Base-by-base conservation (phyloP, 2,797 vertebrate genomes). In the Loriculus beryllinus region DNA sequence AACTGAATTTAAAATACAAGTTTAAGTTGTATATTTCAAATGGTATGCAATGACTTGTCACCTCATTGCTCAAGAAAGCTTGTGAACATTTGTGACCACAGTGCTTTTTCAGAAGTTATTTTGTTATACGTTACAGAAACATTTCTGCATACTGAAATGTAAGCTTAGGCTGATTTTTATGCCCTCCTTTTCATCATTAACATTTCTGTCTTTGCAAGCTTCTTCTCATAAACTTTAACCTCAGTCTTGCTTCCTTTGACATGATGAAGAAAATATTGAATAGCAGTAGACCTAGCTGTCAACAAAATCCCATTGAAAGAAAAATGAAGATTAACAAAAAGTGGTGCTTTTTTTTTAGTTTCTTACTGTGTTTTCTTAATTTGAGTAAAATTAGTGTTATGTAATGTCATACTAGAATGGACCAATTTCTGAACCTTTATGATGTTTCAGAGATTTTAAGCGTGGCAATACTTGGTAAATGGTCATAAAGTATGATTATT, bases 141-240 rank as follows among this genome's bases (percentile, higher is more conserved):
- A 9, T 39, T 89, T 86, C 26, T 52, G 5, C 59, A 6, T 72
- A 12, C 40, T 75, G 26, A 71, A 71, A 33, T 56, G 48, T 0
- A 59, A 18, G 25, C 43, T n/a, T 17, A 70, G 18, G n/a, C 40
- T 42, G 14, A 47, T 40, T 74, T 64, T 88, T 76, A 26, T 49
- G n/a, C 17, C 8, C 3, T 72, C 3, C 6, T 74, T 91, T 82
- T 64, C 19, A 51, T 31, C 0, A 0, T 14, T 91, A 35, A 12
- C 9, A 15, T 49, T 74, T 87, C 18, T 82, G 18, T 45, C 19
- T 75, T 64, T 76, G 37, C 23, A 83, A n/a, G 45, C 18, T 67
- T 57, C 81, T 15, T 64, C 29, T 84, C 16, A 19, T 23, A 62
- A 14, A 47, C 22, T 59, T 51, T 52, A 52, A 65, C 43, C 3